Evolutionary conservation across 2,797 vertebrate genomes (phyloP), one percentile per base, ranked within the genome.

Genomic region (Molossus molossus): DNA sequence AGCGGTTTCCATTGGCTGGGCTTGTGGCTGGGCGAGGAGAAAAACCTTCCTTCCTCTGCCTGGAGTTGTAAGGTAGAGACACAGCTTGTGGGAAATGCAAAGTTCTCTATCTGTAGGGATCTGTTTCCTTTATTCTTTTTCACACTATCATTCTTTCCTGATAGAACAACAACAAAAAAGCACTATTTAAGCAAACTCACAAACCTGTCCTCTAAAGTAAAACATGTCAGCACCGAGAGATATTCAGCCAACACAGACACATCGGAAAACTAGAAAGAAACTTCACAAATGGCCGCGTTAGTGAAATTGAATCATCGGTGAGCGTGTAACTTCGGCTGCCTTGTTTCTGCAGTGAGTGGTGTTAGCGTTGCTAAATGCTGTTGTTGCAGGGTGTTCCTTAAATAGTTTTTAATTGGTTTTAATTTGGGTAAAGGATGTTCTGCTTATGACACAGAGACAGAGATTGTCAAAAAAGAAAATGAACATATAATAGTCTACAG

Each of bases 341-440:
- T 92, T 87, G 75, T 87, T 91, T 96, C 95, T 75, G 48, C 87
- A 79, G 92, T 3, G 27, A 70, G 58, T 57, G 90, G 87, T 96
- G 97, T 90, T 90, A 94, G 92, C 80, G 93, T 96, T 96, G 95
- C 69, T 97, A 95, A 96, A 96, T 0, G 50, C 25, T 94, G 90
- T 97, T 94, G 95, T 94, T 69, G 48, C 87, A 80, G 97, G 96
- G 48, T 40, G 73, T 94, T 97, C 95, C 85, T 94, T 96, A 97
- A 96, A 97, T 94, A 97, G 94, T 88, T 97, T 97, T 95, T 97
- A 97, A 97, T 96, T 95, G 94, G 92, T 76, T 96, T 94, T 94
- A 75, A 96, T 94, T 97, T 92, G 82, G 82, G 95, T 94, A 40
- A 96, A 90, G 82, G 79, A 82, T 79, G 73, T 96, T 97, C 81